Conservation (phyloP, 2,888 invertebrate genomes). For the Cerceris ruficornis region DNA sequence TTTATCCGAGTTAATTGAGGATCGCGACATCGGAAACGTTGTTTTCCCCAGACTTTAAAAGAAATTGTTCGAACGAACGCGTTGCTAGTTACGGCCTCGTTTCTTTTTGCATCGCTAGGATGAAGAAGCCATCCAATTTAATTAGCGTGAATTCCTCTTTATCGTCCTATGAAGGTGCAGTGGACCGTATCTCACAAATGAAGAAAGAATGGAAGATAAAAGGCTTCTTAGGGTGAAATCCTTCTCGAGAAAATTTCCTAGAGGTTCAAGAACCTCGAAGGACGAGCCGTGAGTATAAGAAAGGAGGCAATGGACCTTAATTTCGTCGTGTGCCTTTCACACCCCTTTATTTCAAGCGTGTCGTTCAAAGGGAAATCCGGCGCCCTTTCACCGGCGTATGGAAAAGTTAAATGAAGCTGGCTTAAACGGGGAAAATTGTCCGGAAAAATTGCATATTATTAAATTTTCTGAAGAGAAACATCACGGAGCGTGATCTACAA, state of each 20-base stretch:
- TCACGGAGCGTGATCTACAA: too few species aligned
- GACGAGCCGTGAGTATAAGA: slow-evolving; percentile 1
- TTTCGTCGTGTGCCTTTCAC: slow-evolving; percentile 29
- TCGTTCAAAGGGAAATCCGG: neutral
- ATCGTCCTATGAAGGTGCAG: slow-evolving; percentile 42
- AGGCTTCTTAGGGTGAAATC: slow-evolving; percentile 34
- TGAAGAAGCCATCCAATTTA: slow-evolving; percentile 54
- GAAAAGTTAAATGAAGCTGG: neutral
- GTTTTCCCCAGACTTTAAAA: slow-evolving; percentile 17
- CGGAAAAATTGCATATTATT: neutral
- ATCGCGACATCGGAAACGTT: slow-evolving; percentile 21
- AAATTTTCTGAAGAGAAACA: neutral
- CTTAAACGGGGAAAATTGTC: slow-evolving; percentile 2
- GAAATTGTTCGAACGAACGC: slow-evolving; percentile 27
- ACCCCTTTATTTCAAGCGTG: slow-evolving; percentile 13
- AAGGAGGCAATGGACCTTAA: slow-evolving; percentile 39
- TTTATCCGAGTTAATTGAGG: neutral
- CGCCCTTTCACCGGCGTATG: neutral
- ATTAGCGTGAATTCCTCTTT: slow-evolving; percentile 57
- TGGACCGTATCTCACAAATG: slow-evolving; percentile 41
- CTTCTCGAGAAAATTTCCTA: slow-evolving; percentile 24
- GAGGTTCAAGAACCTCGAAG: slow-evolving; percentile 32
- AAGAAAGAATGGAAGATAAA: slow-evolving; percentile 45
- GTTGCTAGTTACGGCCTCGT: slow-evolving; percentile 27
- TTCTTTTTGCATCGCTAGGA: slow-evolving; percentile 18